These are phyloP conservation scores for Leiothrix lutea DNA, from an alignment of 2,113 vertebrate species.

Conservation along the genomic window DNA sequence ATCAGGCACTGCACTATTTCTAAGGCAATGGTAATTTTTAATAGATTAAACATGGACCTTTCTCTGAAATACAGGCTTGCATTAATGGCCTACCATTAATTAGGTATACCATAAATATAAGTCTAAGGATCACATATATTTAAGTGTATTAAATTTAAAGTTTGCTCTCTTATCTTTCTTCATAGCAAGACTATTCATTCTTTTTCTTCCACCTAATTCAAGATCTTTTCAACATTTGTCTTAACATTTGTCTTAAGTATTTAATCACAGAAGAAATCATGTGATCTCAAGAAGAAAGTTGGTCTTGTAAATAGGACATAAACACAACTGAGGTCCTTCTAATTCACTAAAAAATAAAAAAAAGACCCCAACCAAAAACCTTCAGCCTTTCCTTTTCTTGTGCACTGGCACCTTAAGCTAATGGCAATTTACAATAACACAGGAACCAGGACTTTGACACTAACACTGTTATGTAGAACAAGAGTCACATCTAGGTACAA, in stretches of 20 bases:
- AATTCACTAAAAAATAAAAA: neutral
- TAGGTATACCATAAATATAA: neutral
- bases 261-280: conserved; percentile 11
- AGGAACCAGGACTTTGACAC: conserved; percentile 29
- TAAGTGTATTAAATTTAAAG: neutral
- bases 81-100: neutral
- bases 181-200: neutral
- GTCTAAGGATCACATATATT: neutral
- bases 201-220: neutral
- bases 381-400: neutral
- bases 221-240: neutral
- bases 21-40: neutral
- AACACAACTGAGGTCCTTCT: neutral
- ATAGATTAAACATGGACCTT: neutral
- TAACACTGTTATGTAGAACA: conserved; percentile 12
- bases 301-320: neutral
- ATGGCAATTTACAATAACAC: neutral
- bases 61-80: neutral
- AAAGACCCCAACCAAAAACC: neutral
- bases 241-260: neutral
- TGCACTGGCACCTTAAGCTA: conserved; percentile 2
- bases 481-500: conserved; percentile 35
- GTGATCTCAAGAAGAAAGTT: neutral
- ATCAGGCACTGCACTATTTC: neutral
- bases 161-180: neutral